Evolutionary conservation across 2,113 vertebrate species (phyloP), one percentile per base, ranked within the genome.

Genomic region (Ictalurus punctatus): DNA sequence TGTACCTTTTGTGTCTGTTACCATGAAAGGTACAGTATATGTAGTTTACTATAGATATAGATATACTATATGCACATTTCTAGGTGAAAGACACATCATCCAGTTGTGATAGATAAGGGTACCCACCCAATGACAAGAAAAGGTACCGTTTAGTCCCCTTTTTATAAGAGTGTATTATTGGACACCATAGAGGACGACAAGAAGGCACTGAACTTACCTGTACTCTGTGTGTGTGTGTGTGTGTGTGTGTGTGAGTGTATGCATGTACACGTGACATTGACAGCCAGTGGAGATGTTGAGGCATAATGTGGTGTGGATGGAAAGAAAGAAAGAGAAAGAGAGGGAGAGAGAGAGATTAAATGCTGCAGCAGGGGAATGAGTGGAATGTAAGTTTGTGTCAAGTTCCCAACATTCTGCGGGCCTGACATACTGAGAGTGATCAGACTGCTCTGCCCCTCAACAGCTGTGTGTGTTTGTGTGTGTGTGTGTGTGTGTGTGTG

Each of bases 371-470:
- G 91, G 61, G 90, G 93, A 93, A 95, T 95, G 93, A 78, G 34
- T 74, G 95, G 94, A 92, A 95, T 95, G 94, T 86, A 81, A 89
- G 93, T 94, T 91, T 93, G 92, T 91, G 89, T 92, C 87, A 61
- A 83, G 91, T 95, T 96, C 94, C 93, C 94, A 92, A 89, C 92
- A 93, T 91, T 95, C 94, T 93, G 93, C 94, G 91, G 93, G 93
- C 93, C 91, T 93, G 73, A 73, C 94, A 95, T 95, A 95, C 95
- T 95, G 91, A 92, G 94, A 93, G 89, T 94, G 94, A 95, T 94
- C 94, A 94, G 94, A 93, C 90, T 94, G 92, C 89, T 94, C 93
- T 90, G 92, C 92, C 91, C 90, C 90, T 92, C 91, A 93, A 95
- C 95, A 95, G 95, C 95, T 95, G 95, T 87, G 89, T 88, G 89